Evolutionary conservation across 2,888 invertebrate genomes (phyloP), one percentile per base, ranked within the genome.

Genomic region (Campoletis raptor): DNA sequence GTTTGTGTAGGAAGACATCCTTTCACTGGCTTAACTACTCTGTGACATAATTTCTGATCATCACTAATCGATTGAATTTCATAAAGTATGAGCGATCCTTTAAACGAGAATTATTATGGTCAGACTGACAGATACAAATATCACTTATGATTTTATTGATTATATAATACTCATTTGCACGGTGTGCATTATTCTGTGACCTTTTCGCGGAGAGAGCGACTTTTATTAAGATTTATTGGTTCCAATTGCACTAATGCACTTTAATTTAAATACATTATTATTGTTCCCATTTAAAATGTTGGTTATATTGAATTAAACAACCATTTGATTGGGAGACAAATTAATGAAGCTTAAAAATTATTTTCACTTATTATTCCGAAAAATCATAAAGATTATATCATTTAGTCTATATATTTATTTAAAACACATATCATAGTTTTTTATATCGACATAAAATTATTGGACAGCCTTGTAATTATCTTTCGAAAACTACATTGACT

Each of bases 191-290:
- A 42, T 24, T 45, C n/a, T 40, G 45, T 77, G 72, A 86, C 83
- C 80, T 87, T 88, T 89, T 83, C 67, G 76, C 81, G 86, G 79
- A 42, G 64, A 78, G 74, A 73, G 76, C 67, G 52, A 15, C 45
- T 70, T 45, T 45, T 15, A 24, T 45, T 30, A 30, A 3, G 45
- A 70, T 70, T 18, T 45, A 70, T 70, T 24, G 18, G 30, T 30
- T 40, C 30, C 45, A 70, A 48, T 70, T 48, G 18, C 45, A 45
- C 18, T n/a, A 21, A 70, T 48, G 45, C 9, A 30, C 18, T 70
- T 30, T 0, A 70, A 45, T 48, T 30, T 24, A 15, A 2, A 45
- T 21, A 6, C 9, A 40, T 67, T 12, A 42, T 67, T 10, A 9
- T n/a, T 30, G 5, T 5, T 15, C 18, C 48, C 37, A 21, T 73